Base-by-base conservation (phyloP, 1,140 invertebrate genomes). In the Cydia amplana region DNA sequence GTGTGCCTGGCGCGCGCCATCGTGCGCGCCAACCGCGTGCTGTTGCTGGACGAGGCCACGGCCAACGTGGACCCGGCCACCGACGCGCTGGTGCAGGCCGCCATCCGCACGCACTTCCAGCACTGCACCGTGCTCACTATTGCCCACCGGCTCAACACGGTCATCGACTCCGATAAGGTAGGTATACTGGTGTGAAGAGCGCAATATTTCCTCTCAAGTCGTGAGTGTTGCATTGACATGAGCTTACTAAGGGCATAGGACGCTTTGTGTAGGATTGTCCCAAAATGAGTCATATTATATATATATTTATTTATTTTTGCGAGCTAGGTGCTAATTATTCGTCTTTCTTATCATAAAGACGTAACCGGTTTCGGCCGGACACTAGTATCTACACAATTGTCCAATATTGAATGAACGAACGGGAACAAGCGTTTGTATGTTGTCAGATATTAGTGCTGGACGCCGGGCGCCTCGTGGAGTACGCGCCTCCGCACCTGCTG, bases 51-150 rank as follows among this genome's bases (percentile, higher is more conserved):
- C 85, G 96, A 96, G 86, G 96, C 96, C 2, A 96, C 96, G 0
- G 96, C 96, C 0, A 96, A 96, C 76, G 95, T 96, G 32, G 95
- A 96, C 89, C 94, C 94, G 23, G 90, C 93, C 86, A 97, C 95
- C 2, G 95, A 95, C 94, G 95, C 90, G 88, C 94, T 95, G 70
- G 96, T 94, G 83, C 95, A 95, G 90, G 95, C 93, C 89, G 97
- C 95, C 18, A 95, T 95, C 82, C 94, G 95, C 51, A 94, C 94
- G 72, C 95, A 96, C 77, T 97, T 98, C 87, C 89, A 85, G 0
- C 87, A 94, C 63, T 96, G 95, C 81, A 98, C 97, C 0, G 96
- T 98, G 18, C 91, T 98, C 14, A 98, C 97, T 9, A 96, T 98
- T 73, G 97, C 97, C 7, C 97, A 97, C 91, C 93, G 97, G 23